Conservation (phyloP, 1,140 invertebrate genomes). For the Drosophila obscura region DNA sequence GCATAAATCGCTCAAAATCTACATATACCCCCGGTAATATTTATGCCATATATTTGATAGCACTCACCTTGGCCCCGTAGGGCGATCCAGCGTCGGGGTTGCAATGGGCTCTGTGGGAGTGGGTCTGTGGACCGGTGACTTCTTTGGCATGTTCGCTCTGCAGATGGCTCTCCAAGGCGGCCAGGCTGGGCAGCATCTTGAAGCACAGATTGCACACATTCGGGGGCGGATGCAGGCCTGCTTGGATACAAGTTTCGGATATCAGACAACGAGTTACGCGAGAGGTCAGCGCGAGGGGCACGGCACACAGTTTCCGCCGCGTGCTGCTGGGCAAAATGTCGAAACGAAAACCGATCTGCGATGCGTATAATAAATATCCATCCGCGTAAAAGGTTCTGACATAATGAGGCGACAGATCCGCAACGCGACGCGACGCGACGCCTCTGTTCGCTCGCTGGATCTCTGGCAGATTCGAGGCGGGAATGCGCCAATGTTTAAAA, state of each 20-base stretch:
- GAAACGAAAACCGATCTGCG: constrained; percentile 25
- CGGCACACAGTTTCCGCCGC: constrained; percentile 52
- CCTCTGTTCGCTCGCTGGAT: constrained; percentile 19
- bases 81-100: constrained; percentile 43
- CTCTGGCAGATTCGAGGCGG: constrained; percentile 37
- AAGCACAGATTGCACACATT: constrained; percentile 98
- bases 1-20: too few species aligned
- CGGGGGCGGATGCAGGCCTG: constrained; percentile 76
- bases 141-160: constrained; percentile 85
- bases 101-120: constrained; percentile 38
- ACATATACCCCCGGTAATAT: too few species aligned
- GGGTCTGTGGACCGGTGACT: constrained; percentile 29
- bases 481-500: constrained; percentile 75
- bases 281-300: constrained; percentile 28
- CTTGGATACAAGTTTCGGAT: not conserved
- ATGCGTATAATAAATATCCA: constrained; percentile 73
- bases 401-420: constrained; percentile 67
- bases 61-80: constrained; percentile 72
- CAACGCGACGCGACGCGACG: constrained; percentile 31
- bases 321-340: constrained; percentile 27
- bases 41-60: too few species aligned
- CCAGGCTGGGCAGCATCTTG: constrained; percentile 98
- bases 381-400: constrained; percentile 73
- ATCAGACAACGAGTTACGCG: constrained; percentile 38
- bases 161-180: constrained; percentile 98